Percentiles rank a stretch among this genome's conserved stretches.
These are phyloP conservation scores for Ichneumoninae sp. DNA, from an alignment of 2,888 invertebrate genomes.

Conservation along the genomic window DNA sequence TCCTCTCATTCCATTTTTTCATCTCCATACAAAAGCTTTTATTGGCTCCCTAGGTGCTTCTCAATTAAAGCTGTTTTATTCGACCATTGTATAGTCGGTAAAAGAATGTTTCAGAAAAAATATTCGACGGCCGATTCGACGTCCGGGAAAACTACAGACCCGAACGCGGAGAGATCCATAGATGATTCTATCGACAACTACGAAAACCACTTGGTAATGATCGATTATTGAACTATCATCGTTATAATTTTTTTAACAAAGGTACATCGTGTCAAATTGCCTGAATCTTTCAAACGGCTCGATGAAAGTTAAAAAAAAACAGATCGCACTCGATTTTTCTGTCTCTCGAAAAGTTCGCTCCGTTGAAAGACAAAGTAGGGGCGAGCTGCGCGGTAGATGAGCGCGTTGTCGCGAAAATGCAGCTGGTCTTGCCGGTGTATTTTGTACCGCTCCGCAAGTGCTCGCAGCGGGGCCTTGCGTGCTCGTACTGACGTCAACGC, in stretches of 20 bases:
- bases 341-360: not conserved
- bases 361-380: not conserved
- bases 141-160: not conserved
- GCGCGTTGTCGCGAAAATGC: slow-evolving; percentile 43
- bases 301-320: not conserved
- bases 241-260: not conserved
- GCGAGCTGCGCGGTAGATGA: slow-evolving; percentile 5
- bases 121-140: not conserved
- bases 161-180: not conserved
- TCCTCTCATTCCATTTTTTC: not conserved
- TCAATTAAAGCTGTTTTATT: not conserved
- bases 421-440: slow-evolving; percentile 30
- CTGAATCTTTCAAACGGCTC: not conserved
- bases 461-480: slow-evolving; percentile 66
- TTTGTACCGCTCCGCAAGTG: slow-evolving; percentile 60
- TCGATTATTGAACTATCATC: not conserved
- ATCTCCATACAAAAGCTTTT: not conserved
- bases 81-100: not conserved
- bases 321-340: not conserved
- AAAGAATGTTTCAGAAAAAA: not conserved
- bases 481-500: slow-evolving; percentile 80
- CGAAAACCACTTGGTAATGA: not conserved
- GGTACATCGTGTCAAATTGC: not conserved
- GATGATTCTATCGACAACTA: not conserved
- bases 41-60: not conserved